Evolutionary conservation across 2,797 vertebrate species (phyloP).

Genomic region (Oreonectes daqikongensis): DNA sequence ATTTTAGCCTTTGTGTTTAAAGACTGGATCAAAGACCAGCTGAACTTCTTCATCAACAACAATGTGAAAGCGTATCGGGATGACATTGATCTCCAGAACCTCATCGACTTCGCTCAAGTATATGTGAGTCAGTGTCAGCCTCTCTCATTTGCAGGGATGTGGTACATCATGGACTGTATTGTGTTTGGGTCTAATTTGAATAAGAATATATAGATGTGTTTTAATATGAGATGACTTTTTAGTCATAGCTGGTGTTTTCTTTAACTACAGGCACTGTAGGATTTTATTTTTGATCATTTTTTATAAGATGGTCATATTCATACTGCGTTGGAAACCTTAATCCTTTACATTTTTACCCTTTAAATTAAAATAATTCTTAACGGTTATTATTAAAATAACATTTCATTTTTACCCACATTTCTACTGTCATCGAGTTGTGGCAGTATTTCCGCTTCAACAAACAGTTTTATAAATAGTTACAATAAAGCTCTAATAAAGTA

Average conservation of each 20-base stretch:
- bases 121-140: conserved; percentile 80
- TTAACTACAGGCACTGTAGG: no score
- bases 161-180: background rate
- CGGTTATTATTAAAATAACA: no score
- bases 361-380: no score
- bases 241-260: background rate
- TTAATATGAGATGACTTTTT: background rate
- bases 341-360: no score
- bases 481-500: background rate
- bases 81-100: conserved; percentile 95
- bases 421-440: background rate
- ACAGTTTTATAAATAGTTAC: background rate
- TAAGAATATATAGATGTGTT: background rate
- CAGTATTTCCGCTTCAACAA: background rate
- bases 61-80: conserved; percentile 94
- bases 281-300: no score
- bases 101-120: conserved; percentile 95
- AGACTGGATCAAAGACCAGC: conserved; percentile 95
- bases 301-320: no score
- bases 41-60: conserved; percentile 94
- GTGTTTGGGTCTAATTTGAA: background rate
- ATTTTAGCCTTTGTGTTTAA: conserved; percentile 93
- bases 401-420: background rate
- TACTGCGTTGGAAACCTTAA: no score
- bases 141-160: conserved; percentile 15